phyloP scores from a whole-genome alignment of 2,797 vertebrate species.

The Pipistrellus pipistrellus region DNA sequence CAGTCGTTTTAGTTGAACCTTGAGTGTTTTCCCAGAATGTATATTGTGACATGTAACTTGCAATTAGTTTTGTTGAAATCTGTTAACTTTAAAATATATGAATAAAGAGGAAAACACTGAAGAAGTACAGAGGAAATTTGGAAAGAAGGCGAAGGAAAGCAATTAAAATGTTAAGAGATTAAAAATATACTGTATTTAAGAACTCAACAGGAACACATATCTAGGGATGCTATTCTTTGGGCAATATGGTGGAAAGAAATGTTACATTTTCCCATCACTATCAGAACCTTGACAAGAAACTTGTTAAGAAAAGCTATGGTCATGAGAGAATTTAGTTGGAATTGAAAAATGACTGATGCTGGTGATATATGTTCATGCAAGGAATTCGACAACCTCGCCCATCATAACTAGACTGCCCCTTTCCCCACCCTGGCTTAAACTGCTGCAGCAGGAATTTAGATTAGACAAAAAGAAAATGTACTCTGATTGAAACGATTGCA shows the following conservation, averaged over 20 bases:
- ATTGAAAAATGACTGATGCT: not conserved
- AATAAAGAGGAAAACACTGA: slow-evolving; percentile 10
- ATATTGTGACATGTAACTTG: not conserved
- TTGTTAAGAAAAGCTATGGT: slow-evolving; percentile 6
- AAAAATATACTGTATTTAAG: not conserved
- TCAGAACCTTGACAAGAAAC: not conserved
- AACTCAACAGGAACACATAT: not conserved
- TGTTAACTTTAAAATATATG: slow-evolving; percentile 14
- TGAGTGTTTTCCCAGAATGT: slow-evolving; percentile 8
- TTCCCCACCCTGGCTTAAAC: not conserved
- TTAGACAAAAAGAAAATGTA: slow-evolving; percentile 57
- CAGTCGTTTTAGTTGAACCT: not conserved
- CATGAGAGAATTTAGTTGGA: not conserved
- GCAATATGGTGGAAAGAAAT: not conserved
- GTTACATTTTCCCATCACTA: not conserved
- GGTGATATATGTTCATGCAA: not conserved
- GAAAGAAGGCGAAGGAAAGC: slow-evolving; percentile 11
- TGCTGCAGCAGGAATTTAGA: slow-evolving; percentile 53
- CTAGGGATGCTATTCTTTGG: not conserved
- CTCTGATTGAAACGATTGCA: slow-evolving; percentile 68
- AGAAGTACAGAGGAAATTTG: not conserved
- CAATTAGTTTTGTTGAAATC: slow-evolving; percentile 51
- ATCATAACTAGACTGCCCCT: not conserved
- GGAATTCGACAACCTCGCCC: slow-evolving; percentile 33
- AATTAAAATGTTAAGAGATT: not conserved